Evolutionary conservation across 2,888 invertebrate genomes (phyloP), one percentile per base, ranked within the genome.

Genomic region (Patella pellucida): DNA sequence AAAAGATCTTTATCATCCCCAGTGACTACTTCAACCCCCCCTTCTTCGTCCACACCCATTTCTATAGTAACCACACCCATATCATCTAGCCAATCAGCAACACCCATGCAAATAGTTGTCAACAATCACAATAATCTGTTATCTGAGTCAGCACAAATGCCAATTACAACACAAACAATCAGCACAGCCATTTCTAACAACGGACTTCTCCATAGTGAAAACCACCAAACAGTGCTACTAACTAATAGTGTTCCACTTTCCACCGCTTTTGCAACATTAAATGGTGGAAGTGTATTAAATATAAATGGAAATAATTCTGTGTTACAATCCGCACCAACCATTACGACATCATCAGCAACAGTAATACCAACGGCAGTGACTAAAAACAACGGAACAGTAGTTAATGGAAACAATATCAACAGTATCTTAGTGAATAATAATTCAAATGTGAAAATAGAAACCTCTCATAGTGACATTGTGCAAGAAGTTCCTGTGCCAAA

Each of bases 61-160:
- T 54, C 69, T 71, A 52, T 78, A 71, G 27, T 74, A 50, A 73
- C 52, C 52, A 68, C 73, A 31, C 56, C 73, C 11, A 70, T 69
- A 52, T 68, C 72, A 52, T 69, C 72, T 27, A 56, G 68, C 15
- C 16, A 51, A 23, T 52, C 74, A 69, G 69, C 70, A 12, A 31
- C 56, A 9, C 56, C 54, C 51, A 62, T 56, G 51, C 15, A 62
- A 19, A 16, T 12, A 16, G 19, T 52, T 15, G 19, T 16, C 50
- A 73, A 67, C 73, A 73, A 51, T 54, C 67, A 50, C 23, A 41
- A 27, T 41, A 54, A 52, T 52, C 52, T 70, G 14, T 51, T 23
- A 4, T 9, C 62, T 1, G 19, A 16, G 19, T 56, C 56, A 56
- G 16, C 56, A 62, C 41, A 41, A 41, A 15, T 23, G 23, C 23